Conservation (phyloP, 2,797 vertebrate species). For the Lepilemur ruficaudatus region DNA sequence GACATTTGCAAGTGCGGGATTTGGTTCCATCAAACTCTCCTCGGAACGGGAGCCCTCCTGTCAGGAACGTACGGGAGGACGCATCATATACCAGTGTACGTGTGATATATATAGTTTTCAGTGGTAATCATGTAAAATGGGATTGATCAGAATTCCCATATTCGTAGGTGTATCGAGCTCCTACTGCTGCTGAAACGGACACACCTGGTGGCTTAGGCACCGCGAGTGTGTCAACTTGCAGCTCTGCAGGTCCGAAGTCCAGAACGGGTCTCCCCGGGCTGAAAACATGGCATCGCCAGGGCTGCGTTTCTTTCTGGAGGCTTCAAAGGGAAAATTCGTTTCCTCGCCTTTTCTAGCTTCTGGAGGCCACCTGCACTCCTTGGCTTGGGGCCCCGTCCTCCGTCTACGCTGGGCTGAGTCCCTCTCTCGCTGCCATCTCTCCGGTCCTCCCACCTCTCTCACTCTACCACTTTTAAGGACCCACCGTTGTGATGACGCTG, state of each 20-base stretch:
- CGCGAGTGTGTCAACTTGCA: not conserved
- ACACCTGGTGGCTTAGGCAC: not conserved
- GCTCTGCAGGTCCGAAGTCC: not conserved
- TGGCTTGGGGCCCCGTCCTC: not conserved
- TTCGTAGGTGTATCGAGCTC: accelerated
- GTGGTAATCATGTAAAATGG: not conserved
- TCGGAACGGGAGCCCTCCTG: not conserved
- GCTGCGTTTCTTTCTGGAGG: not conserved
- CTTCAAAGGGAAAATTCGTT: not conserved
- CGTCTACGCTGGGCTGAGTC: accelerated
- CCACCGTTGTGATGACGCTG: not conserved
- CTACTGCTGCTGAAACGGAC: not conserved
- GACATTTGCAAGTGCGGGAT: not conserved
- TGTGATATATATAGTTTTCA: not conserved
- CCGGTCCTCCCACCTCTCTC: not conserved
- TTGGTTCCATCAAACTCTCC: not conserved
- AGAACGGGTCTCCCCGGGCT: not conserved
- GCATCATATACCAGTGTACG: not conserved
- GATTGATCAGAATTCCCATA: not conserved
- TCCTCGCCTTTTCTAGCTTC: not conserved
- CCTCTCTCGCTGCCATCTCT: accelerated
- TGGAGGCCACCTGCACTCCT: too few relatives aligned
- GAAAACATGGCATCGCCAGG: not conserved
- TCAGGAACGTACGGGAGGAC: not conserved
- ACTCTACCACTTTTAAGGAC: not conserved